A percentile compares a stretch with the other conserved stretches of the same genome.
Evolutionary conservation across 2,113 vertebrate genomes (phyloP).

Genomic region (Monopterus albus): DNA sequence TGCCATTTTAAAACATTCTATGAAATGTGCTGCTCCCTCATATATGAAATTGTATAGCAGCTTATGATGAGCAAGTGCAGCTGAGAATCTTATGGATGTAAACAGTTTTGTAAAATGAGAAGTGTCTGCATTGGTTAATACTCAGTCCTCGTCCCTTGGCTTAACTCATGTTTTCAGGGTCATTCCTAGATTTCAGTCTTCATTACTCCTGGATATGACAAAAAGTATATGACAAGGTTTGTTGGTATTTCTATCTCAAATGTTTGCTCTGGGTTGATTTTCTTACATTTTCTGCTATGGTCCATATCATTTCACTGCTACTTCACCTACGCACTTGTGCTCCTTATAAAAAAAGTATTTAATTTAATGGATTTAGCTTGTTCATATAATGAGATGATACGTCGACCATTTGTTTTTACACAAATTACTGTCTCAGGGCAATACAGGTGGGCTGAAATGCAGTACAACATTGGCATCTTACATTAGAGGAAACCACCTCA

Average conservation of each 20-base stretch:
- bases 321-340: constrained; percentile 15
- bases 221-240: constrained; percentile 26
- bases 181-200: constrained; percentile 25
- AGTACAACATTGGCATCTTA: constrained; percentile 34
- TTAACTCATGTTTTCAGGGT: constrained; percentile 33
- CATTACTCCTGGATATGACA: constrained; percentile 30
- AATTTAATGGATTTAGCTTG: constrained; percentile 57
- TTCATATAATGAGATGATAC: constrained; percentile 57
- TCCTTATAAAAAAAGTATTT: constrained; percentile 35
- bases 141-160: background rate
- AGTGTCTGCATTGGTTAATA: background rate
- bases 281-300: constrained; percentile 8
- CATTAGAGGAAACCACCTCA: constrained; percentile 10
- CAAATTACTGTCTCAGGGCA: constrained; percentile 68
- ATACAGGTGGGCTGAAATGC: constrained; percentile 53
- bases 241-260: constrained; percentile 25
- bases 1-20: background rate
- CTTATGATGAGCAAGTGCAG: background rate
- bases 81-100: background rate
- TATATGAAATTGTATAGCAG: background rate
- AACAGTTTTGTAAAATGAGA: constrained; percentile 10
- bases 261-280: constrained; percentile 31
- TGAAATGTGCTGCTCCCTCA: background rate
- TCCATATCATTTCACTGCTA: constrained; percentile 24
- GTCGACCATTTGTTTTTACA: constrained; percentile 57